These are phyloP conservation scores for Melinaea menophilus DNA, from an alignment of 2,888 invertebrate species.

Conservation along the genomic window DNA sequence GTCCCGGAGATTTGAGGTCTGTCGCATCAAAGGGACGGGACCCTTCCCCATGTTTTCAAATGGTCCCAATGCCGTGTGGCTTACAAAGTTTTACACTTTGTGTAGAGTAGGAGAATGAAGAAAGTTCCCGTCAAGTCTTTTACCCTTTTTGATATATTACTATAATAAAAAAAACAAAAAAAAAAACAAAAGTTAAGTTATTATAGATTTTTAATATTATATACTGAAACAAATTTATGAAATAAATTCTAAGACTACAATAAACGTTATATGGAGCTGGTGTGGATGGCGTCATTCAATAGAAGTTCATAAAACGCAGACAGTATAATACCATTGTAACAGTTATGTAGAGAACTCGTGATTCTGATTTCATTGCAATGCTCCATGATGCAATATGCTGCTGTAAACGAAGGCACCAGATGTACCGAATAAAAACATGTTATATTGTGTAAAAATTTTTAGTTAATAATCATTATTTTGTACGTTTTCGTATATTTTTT, in stretches of 20 bases:
- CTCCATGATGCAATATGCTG: constrained; percentile 53
- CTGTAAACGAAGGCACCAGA: constrained; percentile 38
- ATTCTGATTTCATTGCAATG: constrained; percentile 71
- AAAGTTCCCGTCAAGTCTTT: constrained; percentile 4
- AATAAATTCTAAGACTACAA: constrained; percentile 4
- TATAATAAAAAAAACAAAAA: neutral
- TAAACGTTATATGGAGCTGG: constrained; percentile 20
- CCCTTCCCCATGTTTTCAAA: constrained; percentile 30
- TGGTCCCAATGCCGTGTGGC: constrained; percentile 12
- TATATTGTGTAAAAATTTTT: no score
- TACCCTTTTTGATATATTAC: constrained; percentile 5
- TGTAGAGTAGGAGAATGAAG: constrained; percentile 2
- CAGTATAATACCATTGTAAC: constrained; percentile 63
- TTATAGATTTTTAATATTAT: no score
- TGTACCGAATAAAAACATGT: no score
- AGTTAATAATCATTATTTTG: no score
- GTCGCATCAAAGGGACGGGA: constrained; percentile 41
- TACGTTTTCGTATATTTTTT: no score
- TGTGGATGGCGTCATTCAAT: constrained; percentile 36
- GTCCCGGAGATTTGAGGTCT: constrained; percentile 43
- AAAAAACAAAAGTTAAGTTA: no score
- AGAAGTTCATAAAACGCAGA: constrained; percentile 45
- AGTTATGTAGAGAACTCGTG: constrained; percentile 59
- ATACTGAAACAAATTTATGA: no score
- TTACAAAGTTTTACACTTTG: constrained; percentile 13